Evolutionary conservation across 2,113 vertebrate species (phyloP).

Genomic region (Plecturocebus donacophilus): DNA sequence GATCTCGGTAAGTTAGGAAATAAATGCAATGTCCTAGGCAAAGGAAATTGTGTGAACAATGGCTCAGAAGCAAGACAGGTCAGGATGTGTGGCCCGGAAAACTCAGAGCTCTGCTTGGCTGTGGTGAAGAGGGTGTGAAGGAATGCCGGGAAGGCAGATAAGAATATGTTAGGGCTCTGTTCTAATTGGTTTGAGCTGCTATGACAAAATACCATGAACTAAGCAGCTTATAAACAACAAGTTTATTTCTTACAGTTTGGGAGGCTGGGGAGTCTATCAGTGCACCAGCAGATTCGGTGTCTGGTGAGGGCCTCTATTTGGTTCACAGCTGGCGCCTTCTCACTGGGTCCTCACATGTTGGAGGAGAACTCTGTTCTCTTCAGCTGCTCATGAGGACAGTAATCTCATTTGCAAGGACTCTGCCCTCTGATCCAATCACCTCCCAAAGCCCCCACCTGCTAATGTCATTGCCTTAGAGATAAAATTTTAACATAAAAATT

Average conservation of each 20-base stretch:
- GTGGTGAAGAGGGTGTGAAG: background rate
- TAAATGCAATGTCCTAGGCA: rapidly evolving
- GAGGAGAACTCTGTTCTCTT: background rate
- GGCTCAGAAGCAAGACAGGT: background rate
- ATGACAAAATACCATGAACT: background rate
- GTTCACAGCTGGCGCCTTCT: background rate
- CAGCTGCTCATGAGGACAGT: background rate
- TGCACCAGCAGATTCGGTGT: background rate
- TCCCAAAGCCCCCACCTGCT: background rate
- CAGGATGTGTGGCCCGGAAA: background rate
- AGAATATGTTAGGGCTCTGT: background rate
- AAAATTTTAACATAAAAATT: background rate
- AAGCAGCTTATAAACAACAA: background rate
- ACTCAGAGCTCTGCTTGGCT: background rate
- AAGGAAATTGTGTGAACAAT: background rate
- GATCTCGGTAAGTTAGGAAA: background rate
- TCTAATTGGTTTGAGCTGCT: background rate
- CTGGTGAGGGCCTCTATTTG: background rate
- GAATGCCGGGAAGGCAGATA: background rate
- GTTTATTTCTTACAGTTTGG: background rate
- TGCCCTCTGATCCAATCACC: background rate
- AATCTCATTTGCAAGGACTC: background rate
- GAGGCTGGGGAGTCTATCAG: background rate
- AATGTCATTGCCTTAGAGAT: background rate
- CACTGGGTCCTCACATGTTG: background rate